Evolutionary conservation across 2,888 invertebrate species (phyloP), one percentile per base, ranked within the genome.

Genomic region (Oscheius myriophilus): DNA sequence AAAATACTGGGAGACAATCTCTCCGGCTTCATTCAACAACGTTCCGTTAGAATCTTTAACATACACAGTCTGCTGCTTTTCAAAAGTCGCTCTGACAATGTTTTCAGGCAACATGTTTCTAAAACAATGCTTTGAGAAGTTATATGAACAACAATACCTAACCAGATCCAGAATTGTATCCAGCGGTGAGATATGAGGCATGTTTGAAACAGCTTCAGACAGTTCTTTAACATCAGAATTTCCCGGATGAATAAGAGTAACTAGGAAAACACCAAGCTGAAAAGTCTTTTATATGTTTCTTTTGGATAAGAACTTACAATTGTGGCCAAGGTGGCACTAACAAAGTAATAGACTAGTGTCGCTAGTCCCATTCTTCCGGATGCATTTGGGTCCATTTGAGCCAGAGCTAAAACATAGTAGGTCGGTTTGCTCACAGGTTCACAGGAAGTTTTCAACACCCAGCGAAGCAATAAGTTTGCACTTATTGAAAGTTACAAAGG

Each of bases 21-120:
- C 64, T 67, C 84, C 77, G 42, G 67, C 57, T 43, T 78, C 41
- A 12, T 57, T 55, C 3, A 39, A 63, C 25, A 70, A 67, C 33
- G 64, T 64, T 9, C 54, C 68, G 16, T 53, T 68, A n/a, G n/a
- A 14, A n/a, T 67, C 52, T 42, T 42, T 62, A 16, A 63, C 55
- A 54, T 84, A 86, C 25, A 67, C 69, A 9, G 84, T 84, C 52
- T 82, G 80, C 39, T 80, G 81, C 53, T 83, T 73, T 72, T 79
- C 78, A 68, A 86, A 83, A 7, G 86, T 77, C 9, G 94, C 94
- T 88, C 93, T 92, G 85, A 95, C 92, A 78, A 94, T 91, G 89
- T 94, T 94, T 87, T 93, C 93, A 18, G 94, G 93, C 85, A 94
- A 92, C 86, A 94, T 92, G 88, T 95, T 95, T 88, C 94, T 94